Percentiles rank a stretch among this genome's conserved stretches.
Evolutionary conservation across 2,113 vertebrate species (phyloP).

Genomic region (Tiliqua scincoides): DNA sequence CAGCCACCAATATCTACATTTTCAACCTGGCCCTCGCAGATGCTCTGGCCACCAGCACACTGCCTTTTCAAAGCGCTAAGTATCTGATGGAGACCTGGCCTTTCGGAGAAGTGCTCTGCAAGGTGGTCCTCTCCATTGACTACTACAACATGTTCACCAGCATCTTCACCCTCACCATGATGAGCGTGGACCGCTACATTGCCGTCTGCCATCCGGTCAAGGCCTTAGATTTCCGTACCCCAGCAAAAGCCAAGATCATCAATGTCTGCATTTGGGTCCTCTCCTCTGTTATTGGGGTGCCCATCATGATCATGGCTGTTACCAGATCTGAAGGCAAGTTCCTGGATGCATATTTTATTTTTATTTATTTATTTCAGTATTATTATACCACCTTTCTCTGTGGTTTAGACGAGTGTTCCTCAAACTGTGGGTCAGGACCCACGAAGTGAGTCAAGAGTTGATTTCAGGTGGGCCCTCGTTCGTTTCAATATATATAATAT

Average conservation of each 20-base stretch:
- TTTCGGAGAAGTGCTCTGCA: slow-evolving; percentile 91
- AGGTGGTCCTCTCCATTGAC: slow-evolving; percentile 91
- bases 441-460: too few species aligned
- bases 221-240: slow-evolving; percentile 93
- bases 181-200: slow-evolving; percentile 96
- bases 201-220: slow-evolving; percentile 94
- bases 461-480: too few species aligned
- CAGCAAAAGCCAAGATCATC: slow-evolving; percentile 93
- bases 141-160: slow-evolving; percentile 99
- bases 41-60: slow-evolving; percentile 90
- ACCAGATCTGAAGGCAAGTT: slow-evolving; percentile 87
- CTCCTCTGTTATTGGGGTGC: slow-evolving; percentile 90
- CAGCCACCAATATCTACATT: slow-evolving; percentile 98
- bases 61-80: slow-evolving; percentile 96
- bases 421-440: too few species aligned
- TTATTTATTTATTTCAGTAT: too few species aligned
- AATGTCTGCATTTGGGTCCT: slow-evolving; percentile 97
- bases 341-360: not conserved
- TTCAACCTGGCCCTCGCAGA: slow-evolving; percentile 96
- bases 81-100: slow-evolving; percentile 97
- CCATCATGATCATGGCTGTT: slow-evolving; percentile 92
- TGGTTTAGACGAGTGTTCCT: too few species aligned
- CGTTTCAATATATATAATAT: too few species aligned
- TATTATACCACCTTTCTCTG: too few species aligned
- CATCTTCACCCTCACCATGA: slow-evolving; percentile 98